These are phyloP conservation scores for Acleris holmiana DNA, from an alignment of 2,888 invertebrate genomes.

Conservation along the genomic window DNA sequence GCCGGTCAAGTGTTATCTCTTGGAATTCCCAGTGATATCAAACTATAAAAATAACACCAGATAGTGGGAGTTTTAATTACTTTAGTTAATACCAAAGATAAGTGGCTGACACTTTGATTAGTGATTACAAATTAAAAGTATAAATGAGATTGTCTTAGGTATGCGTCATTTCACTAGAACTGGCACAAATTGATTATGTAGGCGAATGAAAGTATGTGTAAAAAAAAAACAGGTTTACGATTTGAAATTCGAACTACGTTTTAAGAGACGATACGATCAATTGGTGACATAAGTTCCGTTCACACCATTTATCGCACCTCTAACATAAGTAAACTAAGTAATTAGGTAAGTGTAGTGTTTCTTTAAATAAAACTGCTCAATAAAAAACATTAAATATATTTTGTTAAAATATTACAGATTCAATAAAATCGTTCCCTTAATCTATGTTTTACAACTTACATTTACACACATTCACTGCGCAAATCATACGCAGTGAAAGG, in stretches of 20 bases:
- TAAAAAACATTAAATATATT: constrained; percentile 81
- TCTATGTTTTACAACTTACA: constrained; percentile 50
- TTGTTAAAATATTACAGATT: constrained; percentile 83
- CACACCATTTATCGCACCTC: too few relatives aligned
- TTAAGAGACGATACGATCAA: too few relatives aligned
- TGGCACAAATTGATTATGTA: too few relatives aligned
- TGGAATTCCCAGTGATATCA: constrained; percentile 22
- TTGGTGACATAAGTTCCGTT: too few relatives aligned
- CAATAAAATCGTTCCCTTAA: constrained; percentile 74
- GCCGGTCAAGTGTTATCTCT: neutral
- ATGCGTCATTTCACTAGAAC: too few relatives aligned
- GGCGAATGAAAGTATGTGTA: too few relatives aligned
- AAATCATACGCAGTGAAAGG: constrained; percentile 3
- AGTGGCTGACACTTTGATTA: neutral
- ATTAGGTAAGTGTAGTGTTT: too few relatives aligned
- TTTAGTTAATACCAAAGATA: constrained; percentile 1
- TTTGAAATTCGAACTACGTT: too few relatives aligned
- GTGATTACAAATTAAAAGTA: neutral
- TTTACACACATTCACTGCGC: too few relatives aligned
- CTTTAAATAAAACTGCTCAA: constrained; percentile 42
- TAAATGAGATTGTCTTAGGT: neutral
- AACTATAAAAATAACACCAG: constrained; percentile 1
- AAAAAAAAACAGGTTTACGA: too few relatives aligned
- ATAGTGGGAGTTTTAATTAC: neutral
- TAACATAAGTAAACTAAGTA: too few relatives aligned